Conservation (phyloP, 2,113 vertebrate species). For the Poeciliopsis occidentalis region DNA sequence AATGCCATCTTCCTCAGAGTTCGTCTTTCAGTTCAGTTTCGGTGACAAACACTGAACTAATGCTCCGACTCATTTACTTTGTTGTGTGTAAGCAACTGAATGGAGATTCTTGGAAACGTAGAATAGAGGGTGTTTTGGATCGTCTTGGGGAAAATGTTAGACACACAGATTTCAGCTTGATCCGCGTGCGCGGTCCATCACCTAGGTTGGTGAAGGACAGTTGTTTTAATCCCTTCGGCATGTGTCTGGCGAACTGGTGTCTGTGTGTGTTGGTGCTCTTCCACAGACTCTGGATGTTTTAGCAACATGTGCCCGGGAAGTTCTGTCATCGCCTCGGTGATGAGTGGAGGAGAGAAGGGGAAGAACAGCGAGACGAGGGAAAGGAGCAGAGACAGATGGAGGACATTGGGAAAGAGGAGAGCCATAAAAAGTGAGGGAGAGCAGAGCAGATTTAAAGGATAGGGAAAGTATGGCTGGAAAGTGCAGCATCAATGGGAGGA, state of each 20-base stretch:
- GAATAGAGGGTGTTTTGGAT: background rate
- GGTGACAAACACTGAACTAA: background rate
- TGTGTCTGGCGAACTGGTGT: conserved; percentile 31
- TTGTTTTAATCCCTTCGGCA: conserved; percentile 58
- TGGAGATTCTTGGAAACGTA: background rate
- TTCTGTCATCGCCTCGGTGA: conserved; percentile 71
- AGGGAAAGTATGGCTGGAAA: conserved; percentile 22
- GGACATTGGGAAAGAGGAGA: conserved; percentile 40
- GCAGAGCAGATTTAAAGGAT: conserved; percentile 26
- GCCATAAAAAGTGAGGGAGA: conserved; percentile 60
- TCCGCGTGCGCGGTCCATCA: conserved; percentile 36
- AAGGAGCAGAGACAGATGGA: conserved; percentile 57
- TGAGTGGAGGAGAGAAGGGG: conserved; percentile 41
- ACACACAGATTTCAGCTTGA: conserved; percentile 8
- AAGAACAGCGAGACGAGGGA: conserved; percentile 19
- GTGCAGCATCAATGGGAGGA: conserved; percentile 3
- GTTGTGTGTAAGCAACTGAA: background rate
- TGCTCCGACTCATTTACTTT: background rate
- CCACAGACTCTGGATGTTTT: conserved; percentile 45
- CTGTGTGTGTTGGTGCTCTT: conserved; percentile 35
- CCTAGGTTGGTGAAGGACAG: conserved; percentile 28
- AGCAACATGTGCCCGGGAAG: conserved; percentile 69
- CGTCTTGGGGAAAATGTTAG: background rate
- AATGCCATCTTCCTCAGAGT: background rate
- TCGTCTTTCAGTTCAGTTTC: background rate